Evolutionary conservation across 2,113 vertebrate genomes (phyloP), one percentile per base, ranked within the genome.

Genomic region (Paramisgurnus dabryanus): DNA sequence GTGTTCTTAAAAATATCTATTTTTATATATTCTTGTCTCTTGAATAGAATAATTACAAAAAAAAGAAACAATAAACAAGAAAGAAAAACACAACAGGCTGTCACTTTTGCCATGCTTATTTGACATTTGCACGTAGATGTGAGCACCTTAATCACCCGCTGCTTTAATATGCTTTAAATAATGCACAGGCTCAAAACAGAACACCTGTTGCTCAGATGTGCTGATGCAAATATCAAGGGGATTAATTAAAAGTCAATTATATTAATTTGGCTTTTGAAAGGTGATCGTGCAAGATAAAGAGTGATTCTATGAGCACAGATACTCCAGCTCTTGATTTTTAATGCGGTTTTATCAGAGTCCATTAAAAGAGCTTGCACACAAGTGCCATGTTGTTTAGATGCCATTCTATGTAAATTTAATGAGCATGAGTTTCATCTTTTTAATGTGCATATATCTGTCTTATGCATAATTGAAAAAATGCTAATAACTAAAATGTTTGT

Each of bases 241-340:
- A 96, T 96, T 96, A 95, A 95, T 95, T 96, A 95, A 95, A 93
- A 94, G 94, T 95, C 94, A 95, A 93, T 96, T 95, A 94, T 93
- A 94, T 94, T 93, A 94, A 93, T 94, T 95, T 94, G 90, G 90
- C 85, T 88, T 91, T 91, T 88, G 86, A 93, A 94, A 92, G 91
- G 93, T 93, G 94, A 96, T 94, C 92, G 88, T 92, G 91, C 84
- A 89, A 91, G 92, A 93, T 92, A 87, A 88, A 80, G 77, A 73
- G 57, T 80, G 87, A 88, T 72, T 86, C 61, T 84, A 72, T 87
- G 85, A 87, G 86, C 81, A 68, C 84, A 86, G 83, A 85, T 66
- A 81, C 55, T 50, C 64, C 45, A 79, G 73, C 79, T 82, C 75
- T 83, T 83, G 80, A 88, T 89, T 85, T 82, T 86, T 79, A 82